Conservation (phyloP, 2,888 invertebrate species). For the Caenorhabditis sinica region DNA sequence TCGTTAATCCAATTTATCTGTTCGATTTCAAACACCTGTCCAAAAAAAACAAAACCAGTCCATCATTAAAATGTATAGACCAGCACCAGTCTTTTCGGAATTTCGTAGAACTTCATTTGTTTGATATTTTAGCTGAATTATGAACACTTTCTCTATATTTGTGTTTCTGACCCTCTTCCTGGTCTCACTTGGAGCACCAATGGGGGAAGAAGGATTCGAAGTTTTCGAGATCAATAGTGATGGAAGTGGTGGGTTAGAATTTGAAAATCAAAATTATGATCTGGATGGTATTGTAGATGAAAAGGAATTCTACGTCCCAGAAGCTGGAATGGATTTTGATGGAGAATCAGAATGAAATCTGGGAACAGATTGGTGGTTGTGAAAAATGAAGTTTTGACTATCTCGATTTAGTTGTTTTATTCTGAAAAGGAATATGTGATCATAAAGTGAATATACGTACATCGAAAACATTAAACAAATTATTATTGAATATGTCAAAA, state of each 20-base stretch:
- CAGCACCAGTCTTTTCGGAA: not conserved
- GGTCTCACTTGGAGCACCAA: not conserved
- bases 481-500: too few relatives aligned
- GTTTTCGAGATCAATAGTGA: conserved; percentile 23
- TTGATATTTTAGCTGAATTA: not conserved
- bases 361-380: not conserved
- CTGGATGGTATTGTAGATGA: not conserved
- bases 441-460: too few relatives aligned
- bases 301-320: not conserved
- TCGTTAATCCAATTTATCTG: too few relatives aligned
- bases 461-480: too few relatives aligned
- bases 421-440: too few relatives aligned
- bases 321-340: conserved; percentile 1
- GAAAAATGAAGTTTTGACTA: not conserved
- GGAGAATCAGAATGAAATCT: not conserved
- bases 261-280: too few relatives aligned
- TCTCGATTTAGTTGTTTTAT: not conserved
- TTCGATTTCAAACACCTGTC: too few relatives aligned
- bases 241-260: not conserved
- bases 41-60: not conserved
- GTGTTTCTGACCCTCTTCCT: not conserved
- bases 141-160: not conserved
- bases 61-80: not conserved
- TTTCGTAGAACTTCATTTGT: too few relatives aligned
- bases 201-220: conserved; percentile 14